Percentiles rank a stretch among this genome's conserved stretches.
Conservation (phyloP, 1,140 invertebrate species). For the Leptestheria dahalacensis region DNA sequence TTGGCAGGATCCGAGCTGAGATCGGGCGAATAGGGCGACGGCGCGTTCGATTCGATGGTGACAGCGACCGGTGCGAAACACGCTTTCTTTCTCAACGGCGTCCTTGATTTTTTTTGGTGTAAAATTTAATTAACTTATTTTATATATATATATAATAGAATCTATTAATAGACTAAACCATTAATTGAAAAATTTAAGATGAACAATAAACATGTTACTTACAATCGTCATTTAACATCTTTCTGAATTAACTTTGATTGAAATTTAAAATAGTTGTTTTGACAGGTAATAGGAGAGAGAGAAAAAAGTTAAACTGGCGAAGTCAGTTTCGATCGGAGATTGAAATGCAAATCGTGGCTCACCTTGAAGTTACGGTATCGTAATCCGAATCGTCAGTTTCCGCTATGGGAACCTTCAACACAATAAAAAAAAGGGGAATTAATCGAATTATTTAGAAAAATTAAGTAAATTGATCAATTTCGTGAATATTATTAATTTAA, state of each 20-base stretch:
- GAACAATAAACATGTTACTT: not conserved
- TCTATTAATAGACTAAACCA: too few relatives aligned
- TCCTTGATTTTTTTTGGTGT: not conserved
- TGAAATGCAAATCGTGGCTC: not conserved
- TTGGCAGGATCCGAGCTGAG: not conserved
- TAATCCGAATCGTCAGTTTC: not conserved
- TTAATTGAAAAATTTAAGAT: not conserved
- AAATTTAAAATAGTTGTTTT: not conserved
- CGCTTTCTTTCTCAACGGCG: not conserved
- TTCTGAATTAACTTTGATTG: not conserved
- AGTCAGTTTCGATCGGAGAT: not conserved
- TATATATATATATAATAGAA: too few relatives aligned
- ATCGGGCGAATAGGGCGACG: not conserved
- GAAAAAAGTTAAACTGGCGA: not conserved
- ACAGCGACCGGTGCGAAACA: not conserved
- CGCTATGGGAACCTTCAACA: not conserved
- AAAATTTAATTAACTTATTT: too few relatives aligned
- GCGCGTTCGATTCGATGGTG: not conserved
- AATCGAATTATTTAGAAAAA: too few relatives aligned
- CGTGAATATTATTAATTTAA: too few relatives aligned
- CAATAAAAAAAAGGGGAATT: not conserved
- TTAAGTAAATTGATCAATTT: too few relatives aligned
- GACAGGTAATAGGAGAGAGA: not conserved
- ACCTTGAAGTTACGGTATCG: slow-evolving; percentile 6
- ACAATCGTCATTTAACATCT: not conserved